These are phyloP conservation scores for Pristionchus pacificus DNA, from an alignment of 1,140 invertebrate species.

Conservation along the genomic window DNA sequence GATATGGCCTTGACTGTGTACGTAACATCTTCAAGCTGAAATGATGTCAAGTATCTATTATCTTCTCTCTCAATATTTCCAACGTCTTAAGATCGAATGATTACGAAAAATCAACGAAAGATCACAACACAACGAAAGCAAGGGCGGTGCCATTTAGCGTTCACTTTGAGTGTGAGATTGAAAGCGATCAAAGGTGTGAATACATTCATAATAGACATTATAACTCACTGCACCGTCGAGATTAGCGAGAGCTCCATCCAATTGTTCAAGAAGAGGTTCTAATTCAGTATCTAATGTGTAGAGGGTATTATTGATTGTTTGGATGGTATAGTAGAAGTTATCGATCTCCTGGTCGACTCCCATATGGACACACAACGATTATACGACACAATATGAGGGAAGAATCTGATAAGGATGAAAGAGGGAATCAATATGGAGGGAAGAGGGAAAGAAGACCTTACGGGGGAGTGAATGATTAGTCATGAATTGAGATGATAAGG, in stretches of 20 bases:
- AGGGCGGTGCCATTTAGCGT: not conserved
- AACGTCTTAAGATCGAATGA: slow-evolving; percentile 3
- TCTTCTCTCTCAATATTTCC: slow-evolving; percentile 12
- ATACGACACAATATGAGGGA: not conserved
- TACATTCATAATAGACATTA: too few species aligned
- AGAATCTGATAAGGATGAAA: slow-evolving; percentile 9
- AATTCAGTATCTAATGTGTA: slow-evolving; percentile 8
- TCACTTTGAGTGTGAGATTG: not conserved
- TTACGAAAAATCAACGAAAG: slow-evolving; percentile 4
- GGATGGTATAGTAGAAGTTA: slow-evolving; percentile 21
- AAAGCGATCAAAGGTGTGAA: too few species aligned
- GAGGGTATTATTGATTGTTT: slow-evolving; percentile 17
- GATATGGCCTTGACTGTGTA: not conserved
- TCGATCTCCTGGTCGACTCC: slow-evolving; percentile 23
- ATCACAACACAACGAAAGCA: not conserved
- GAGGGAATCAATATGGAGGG: not conserved
- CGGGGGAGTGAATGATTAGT: not conserved
- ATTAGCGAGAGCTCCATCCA: not conserved
- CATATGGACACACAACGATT: slow-evolving; percentile 3
- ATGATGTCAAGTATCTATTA: too few species aligned
- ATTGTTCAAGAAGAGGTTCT: not conserved
- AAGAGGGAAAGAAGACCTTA: not conserved
- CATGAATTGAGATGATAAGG: too few species aligned
- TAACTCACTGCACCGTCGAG: not conserved
- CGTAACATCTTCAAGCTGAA: slow-evolving; percentile 11